A percentile compares a stretch with the other conserved stretches of the same genome.
Evolutionary conservation across 2,888 invertebrate species (phyloP).

Genomic region (Ophioninae sp.): DNA sequence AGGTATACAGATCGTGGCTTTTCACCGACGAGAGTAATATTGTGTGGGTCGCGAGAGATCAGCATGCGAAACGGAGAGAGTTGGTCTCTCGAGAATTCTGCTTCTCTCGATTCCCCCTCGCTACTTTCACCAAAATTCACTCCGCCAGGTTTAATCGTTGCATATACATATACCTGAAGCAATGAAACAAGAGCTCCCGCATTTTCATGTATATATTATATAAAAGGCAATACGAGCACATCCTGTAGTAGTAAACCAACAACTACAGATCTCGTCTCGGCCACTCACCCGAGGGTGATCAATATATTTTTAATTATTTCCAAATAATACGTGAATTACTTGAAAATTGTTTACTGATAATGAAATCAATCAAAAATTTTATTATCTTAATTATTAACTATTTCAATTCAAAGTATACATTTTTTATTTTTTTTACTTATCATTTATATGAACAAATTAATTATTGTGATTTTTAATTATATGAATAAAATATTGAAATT

Average conservation of each 20-base stretch:
- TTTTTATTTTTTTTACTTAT: not conserved
- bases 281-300: not conserved
- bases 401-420: no score
- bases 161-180: conserved; percentile 19
- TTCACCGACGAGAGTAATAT: conserved; percentile 41
- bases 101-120: conserved; percentile 38
- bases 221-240: conserved; percentile 7
- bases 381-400: no score
- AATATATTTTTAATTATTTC: not conserved
- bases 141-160: conserved; percentile 30
- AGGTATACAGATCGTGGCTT: conserved; percentile 41
- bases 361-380: no score
- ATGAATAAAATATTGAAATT: no score
- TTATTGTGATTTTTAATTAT: no score
- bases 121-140: conserved; percentile 58
- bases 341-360: no score
- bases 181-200: conserved; percentile 17
- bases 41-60: conserved; percentile 34
- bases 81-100: conserved; percentile 51
- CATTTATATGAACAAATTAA: not conserved
- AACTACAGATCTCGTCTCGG: not conserved
- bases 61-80: conserved; percentile 17
- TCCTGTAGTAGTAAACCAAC: not conserved
- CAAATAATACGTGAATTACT: no score
- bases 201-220: conserved; percentile 14